Base-by-base conservation (phyloP, 2,888 invertebrate species). In the Stenodema calcarata region DNA sequence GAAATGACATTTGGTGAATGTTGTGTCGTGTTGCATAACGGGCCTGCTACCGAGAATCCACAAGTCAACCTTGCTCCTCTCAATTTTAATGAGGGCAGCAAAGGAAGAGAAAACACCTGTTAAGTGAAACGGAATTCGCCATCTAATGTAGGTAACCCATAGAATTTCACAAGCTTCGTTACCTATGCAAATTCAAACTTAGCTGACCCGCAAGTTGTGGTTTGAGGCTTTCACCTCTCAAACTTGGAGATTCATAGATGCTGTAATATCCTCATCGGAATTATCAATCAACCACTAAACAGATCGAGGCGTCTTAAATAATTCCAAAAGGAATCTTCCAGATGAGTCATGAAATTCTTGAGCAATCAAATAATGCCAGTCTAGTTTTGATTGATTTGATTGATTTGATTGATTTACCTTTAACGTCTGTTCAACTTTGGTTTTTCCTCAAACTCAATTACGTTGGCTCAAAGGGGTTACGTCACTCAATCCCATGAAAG, bases 131-230 rank as follows among this genome's bases (percentile, higher is more conserved):
- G 42, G 42, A 42, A 50, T 82, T 82, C 35, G 82, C 82, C 14
- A 30, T 27, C 28, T 18, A 81, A 42, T 47, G 50, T 47, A 47
- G 28, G 50, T 28, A 27, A 50, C 54, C 50, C 30, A 28, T 50
- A 82, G 41, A 82, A 84, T 44, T 47, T 84, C 84, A 73, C 84
- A 75, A 47, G 75, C 70, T 73, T 84, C 84, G 84, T 84, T 84
- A 84, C 84, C 84, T 84, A 84, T 84, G 84, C 73, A 84, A 84
- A 84, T 84, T 75, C 28, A 75, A 16, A 41, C 84, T 73, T 11
- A 73, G 44, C 84, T 84, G 75, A 73, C 84, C 84, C 44, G n/a
- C 35, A 41, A 18, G 7, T 80, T 12, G 75, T 35, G 28, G 75
- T 16, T 75, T 11, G 35, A 54, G 54, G 80, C 82, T 82, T 82